Base-by-base conservation (phyloP, 2,797 vertebrate species). In the Bovichtus diacanthus region DNA sequence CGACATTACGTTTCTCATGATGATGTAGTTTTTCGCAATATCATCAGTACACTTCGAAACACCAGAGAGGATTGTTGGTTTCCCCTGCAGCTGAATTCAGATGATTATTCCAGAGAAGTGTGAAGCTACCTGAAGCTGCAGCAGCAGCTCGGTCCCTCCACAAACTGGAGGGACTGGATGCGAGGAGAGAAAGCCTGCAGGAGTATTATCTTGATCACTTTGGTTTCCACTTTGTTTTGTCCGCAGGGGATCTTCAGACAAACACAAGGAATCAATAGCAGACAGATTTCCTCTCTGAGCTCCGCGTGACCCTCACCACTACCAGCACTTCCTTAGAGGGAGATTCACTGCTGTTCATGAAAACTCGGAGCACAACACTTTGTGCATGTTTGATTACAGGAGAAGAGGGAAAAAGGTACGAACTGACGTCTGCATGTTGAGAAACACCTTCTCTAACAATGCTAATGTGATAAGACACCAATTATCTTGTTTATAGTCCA, bases 241-340 rank as follows among this genome's bases (percentile, higher is more conserved):
- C 80, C 36, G 29, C 25, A 4, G 77, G 78, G 78, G 53, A 27
- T 65, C 61, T 76, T 67, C 55, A 88, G 64, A 76, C 78, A 77
- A 77, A 84, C 74, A 67, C 41, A 15, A 68, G 21, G 9, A 82
- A 90, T 93, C 85, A 4, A 92, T 90, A 36, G 39, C 46, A 82
- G 81, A 78, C 63, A 77, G 74, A 79, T 74, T 80, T 84, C 49
- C 39, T 21, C 8, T 66, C 67, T 70, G 71, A 79, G 62, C 72
- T 70, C 78, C 59, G 61, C 34, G 29, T 21, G 70, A 63, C 19
- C 41, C 46, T 38, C 68, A 44, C 2, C 44, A 51, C 41, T 3
- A 25, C n/a, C 31, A 61, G 55, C 41, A 31, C 27, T 29, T 62
- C 41, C 51, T 13, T 31, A 23, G 15, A 43, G 8, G 41, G 29